Base-by-base conservation (phyloP, 2,888 invertebrate genomes). In the Ochlodes sylvanus region DNA sequence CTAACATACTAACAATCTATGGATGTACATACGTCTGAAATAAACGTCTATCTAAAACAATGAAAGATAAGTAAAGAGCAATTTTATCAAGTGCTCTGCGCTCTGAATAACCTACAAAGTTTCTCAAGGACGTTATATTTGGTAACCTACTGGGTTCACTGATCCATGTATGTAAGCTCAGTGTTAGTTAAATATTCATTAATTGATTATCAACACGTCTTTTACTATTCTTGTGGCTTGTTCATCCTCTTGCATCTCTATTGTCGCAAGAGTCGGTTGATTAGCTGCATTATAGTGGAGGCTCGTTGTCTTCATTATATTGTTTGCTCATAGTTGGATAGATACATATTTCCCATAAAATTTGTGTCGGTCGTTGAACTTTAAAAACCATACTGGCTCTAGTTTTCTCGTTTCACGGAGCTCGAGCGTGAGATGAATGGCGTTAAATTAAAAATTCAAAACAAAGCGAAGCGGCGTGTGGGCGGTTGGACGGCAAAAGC, bases 371-470 rank as follows among this genome's bases (percentile, higher is more conserved):
- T 85, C 84, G 80, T 70, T 78, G 84, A 82, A 83, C 84, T 80
- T 71, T 76, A 65, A 72, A 73, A 80, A 76, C 76, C 74, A 76
- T 78, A 79, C 77, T 74, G 78, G 73, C 78, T 80, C 76, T 82
- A 77, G 79, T 86, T 83, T 83, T 79, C 80, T 79, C 76, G 80
- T 79, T 82, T 76, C 81, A 79, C 79, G 79, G 76, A 81, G 81
- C 81, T 78, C 76, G 76, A 83, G 76, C 77, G 81, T 80, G 84
- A 83, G 83, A 88, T 91, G 92, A 92, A 92, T 92, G 91, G 82
- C 83, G 85, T 85, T 88, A 90, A 86, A 92, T 92, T 91, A 92
- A 92, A 90, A 89, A 92, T 91, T 90, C 86, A 92, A 90, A 92
- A 92, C 91, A 91, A 91, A 90, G 89, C 85, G 79, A 80, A 79